These are phyloP conservation scores for Phalacrocorax pelagicus DNA, from an alignment of 2,113 vertebrate genomes.

Conservation along the genomic window DNA sequence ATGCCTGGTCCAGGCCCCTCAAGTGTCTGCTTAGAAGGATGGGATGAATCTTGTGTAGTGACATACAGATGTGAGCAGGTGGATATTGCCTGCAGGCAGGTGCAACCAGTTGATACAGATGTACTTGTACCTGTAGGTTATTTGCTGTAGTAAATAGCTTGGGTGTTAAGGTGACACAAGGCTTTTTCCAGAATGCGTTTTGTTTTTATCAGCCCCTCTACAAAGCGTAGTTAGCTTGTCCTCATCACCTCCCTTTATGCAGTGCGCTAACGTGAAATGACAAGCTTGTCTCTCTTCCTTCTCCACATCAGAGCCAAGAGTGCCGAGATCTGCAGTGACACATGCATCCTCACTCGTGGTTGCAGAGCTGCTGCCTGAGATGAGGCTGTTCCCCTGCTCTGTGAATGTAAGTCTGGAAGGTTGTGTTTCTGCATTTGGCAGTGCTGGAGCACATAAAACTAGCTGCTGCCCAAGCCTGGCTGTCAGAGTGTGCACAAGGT, in stretches of 20 bases:
- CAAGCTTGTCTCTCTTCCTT: conserved; percentile 49
- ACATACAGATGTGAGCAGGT: not conserved
- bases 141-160: not conserved
- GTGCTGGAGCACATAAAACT: not conserved
- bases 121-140: not conserved
- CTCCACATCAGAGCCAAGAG: not conserved
- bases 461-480: not conserved
- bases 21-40: not conserved
- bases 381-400: not conserved
- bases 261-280: not conserved
- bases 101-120: not conserved
- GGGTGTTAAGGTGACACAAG: not conserved
- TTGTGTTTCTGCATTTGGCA: not conserved
- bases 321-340: conserved; percentile 4
- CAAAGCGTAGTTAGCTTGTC: not conserved
- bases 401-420: not conserved
- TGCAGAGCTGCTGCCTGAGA: not conserved
- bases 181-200: not conserved
- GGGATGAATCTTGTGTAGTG: not conserved
- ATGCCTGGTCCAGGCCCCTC: not conserved
- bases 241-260: not conserved
- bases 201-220: not conserved
- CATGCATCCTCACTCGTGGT: not conserved
- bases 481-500: not conserved
- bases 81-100: not conserved